Conservation (phyloP, 2,888 invertebrate genomes). For the Sarcophaga caerulescens region DNA sequence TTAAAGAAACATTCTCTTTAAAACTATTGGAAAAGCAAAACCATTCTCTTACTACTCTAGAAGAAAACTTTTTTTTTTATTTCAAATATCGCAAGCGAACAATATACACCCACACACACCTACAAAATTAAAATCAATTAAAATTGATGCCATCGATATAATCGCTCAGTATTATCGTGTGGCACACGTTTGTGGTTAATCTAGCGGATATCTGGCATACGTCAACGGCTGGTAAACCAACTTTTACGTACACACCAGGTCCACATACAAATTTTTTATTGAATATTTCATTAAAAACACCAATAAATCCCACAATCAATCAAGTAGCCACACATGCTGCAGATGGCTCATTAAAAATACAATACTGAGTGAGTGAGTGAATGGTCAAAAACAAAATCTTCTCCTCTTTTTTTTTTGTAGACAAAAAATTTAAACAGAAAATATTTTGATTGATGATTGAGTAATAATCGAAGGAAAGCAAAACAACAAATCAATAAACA, state of each 20-base stretch:
- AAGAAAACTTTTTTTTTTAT: not conserved
- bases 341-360: slow-evolving; percentile 34
- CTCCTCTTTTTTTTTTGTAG: not conserved
- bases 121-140: slow-evolving; percentile 46
- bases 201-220: slow-evolving; percentile 10
- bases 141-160: slow-evolving; percentile 6
- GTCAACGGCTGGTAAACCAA: not conserved
- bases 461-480: not conserved
- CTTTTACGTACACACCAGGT: not conserved
- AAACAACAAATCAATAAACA: not conserved
- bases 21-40: not conserved
- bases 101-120: not conserved
- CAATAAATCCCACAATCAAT: slow-evolving; percentile 32
- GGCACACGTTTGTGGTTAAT: slow-evolving; percentile 54
- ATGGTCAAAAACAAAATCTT: slow-evolving; percentile 11
- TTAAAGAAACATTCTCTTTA: not conserved
- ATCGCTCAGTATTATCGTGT: not conserved
- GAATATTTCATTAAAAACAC: not conserved
- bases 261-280: slow-evolving; percentile 28
- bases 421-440: not conserved
- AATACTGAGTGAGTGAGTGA: not conserved
- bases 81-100: not conserved
- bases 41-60: not conserved
- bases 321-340: not conserved
- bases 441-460: slow-evolving; percentile 11